These are phyloP conservation scores for Drosophila ananassae DNA, from an alignment of 1,140 invertebrate species.

Conservation along the genomic window DNA sequence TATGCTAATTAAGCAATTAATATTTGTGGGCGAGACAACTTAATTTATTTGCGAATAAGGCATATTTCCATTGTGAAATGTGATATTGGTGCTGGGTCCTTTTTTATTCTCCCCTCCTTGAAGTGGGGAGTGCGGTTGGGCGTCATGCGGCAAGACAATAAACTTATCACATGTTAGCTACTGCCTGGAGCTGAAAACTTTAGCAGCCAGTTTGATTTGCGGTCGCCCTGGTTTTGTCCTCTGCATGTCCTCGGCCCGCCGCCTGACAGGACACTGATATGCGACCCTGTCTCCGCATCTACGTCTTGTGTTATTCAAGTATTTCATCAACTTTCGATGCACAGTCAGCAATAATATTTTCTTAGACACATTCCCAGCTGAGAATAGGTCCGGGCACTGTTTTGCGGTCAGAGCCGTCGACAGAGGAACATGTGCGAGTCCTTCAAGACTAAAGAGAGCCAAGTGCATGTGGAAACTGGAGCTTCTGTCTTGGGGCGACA, in stretches of 20 bases:
- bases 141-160: conserved; percentile 77
- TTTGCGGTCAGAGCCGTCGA: conserved; percentile 54
- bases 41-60: conserved; percentile 78
- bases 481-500: conserved; percentile 52
- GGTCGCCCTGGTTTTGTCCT: conserved; percentile 48
- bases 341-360: conserved; percentile 77
- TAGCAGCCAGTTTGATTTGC: conserved; percentile 76
- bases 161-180: conserved; percentile 79
- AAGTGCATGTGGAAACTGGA: conserved; percentile 52
- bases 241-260: conserved; percentile 17
- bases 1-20: conserved; percentile 83
- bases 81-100: conserved; percentile 59
- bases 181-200: conserved; percentile 62
- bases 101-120: conserved; percentile 31
- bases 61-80: conserved; percentile 69
- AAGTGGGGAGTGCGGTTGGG: conserved; percentile 11
- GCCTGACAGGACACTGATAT: conserved; percentile 74
- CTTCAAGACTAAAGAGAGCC: conserved; percentile 23
- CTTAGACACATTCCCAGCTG: conserved; percentile 62
- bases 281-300: conserved; percentile 40
- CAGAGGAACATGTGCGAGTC: conserved; percentile 39
- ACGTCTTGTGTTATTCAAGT: conserved; percentile 42
- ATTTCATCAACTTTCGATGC: conserved; percentile 62
- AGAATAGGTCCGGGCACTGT: conserved; percentile 20
- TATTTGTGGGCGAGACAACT: conserved; percentile 82